A percentile compares a stretch with the other conserved stretches of the same genome.
Conservation (phyloP, 2,113 vertebrate genomes). For the Pomatorhinus ruficollis region DNA sequence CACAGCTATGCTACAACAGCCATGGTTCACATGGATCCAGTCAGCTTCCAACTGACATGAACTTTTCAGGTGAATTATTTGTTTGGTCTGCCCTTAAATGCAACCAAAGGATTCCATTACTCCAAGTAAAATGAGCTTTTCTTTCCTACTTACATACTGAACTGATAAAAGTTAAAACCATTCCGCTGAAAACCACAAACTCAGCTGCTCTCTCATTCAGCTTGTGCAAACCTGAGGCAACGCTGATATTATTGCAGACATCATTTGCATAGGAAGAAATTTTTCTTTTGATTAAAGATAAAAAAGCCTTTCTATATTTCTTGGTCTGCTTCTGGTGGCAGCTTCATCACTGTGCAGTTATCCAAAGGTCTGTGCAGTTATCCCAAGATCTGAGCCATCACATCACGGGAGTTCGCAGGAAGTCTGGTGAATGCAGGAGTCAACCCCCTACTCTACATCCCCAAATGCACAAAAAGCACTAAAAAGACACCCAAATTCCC, state of each 20-base stretch:
- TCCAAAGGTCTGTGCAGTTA: background rate
- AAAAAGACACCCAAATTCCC: background rate
- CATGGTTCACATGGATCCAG: fast-evolving
- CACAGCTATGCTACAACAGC: fast-evolving
- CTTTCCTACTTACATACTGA: background rate
- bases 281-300: constrained; percentile 38
- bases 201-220: constrained; percentile 12
- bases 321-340: background rate
- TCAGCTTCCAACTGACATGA: background rate
- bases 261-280: constrained; percentile 55
- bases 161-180: background rate
- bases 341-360: background rate
- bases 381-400: background rate
- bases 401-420: background rate
- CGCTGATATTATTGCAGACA: constrained; percentile 2
- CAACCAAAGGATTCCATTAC: background rate
- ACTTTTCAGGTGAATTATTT: background rate
- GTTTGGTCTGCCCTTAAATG: background rate
- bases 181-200: constrained; percentile 3
- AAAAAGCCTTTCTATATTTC: background rate
- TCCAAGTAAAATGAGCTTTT: background rate
- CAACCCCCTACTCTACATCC: background rate
- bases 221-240: constrained; percentile 46
- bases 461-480: background rate
- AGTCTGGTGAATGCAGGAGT: background rate